phyloP scores from a whole-genome alignment of 2,113 vertebrate genomes.

The Australoheros scitulus region DNA sequence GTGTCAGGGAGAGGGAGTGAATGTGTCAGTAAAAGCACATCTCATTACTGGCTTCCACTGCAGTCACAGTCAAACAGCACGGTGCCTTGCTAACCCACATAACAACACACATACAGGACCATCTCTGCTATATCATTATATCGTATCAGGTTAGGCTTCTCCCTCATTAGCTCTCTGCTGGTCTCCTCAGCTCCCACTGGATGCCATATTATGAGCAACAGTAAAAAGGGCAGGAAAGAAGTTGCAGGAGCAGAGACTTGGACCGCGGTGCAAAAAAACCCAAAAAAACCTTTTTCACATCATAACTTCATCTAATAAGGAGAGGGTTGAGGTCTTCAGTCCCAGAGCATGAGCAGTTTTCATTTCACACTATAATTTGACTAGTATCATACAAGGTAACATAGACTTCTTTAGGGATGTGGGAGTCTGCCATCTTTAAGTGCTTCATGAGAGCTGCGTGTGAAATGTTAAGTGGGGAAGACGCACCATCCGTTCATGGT shows the following conservation, averaged over 20 bases:
- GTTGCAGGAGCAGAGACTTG: not conserved
- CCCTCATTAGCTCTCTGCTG: slow-evolving; percentile 52
- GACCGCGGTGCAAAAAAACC: too few species aligned
- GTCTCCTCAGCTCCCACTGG: not conserved
- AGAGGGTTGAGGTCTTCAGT: not conserved
- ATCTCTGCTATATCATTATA: slow-evolving; percentile 49
- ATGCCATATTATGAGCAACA: slow-evolving; percentile 2
- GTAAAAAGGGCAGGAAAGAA: not conserved
- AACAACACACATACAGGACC: slow-evolving; percentile 16
- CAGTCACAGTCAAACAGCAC: slow-evolving; percentile 42
- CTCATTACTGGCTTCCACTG: slow-evolving; percentile 56
- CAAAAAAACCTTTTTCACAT: not conserved
- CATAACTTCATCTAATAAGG: not conserved
- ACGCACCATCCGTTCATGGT: slow-evolving; percentile 98
- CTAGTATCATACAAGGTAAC: not conserved
- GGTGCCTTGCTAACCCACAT: slow-evolving; percentile 39
- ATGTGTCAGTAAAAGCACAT: slow-evolving; percentile 27
- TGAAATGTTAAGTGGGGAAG: not conserved
- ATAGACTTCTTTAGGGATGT: not conserved
- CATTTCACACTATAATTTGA: not conserved
- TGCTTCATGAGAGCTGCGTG: not conserved
- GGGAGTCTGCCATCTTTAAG: not conserved
- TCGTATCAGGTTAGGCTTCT: slow-evolving; percentile 36
- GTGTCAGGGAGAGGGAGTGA: not conserved
- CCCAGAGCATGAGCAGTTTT: not conserved